Evolutionary conservation across 2,888 invertebrate genomes (phyloP).

Genomic region (Pseudococcus longispinus): DNA sequence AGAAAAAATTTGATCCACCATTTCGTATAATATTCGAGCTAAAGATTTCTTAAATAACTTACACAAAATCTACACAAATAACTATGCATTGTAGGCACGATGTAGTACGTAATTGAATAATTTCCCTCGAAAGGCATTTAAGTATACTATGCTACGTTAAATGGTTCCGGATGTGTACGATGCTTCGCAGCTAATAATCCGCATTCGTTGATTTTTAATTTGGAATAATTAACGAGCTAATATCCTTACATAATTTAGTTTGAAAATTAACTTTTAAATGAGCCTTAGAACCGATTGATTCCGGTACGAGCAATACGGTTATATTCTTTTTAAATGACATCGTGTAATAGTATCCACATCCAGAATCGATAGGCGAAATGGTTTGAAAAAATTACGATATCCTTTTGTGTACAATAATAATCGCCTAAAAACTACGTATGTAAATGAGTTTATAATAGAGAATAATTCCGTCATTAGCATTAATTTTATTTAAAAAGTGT

Average conservation of each 20-base stretch:
- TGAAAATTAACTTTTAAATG: slow-evolving; percentile 28
- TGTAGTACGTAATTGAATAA: neutral
- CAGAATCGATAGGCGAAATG: neutral
- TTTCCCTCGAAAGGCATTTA: neutral
- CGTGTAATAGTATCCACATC: neutral
- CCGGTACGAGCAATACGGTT: neutral
- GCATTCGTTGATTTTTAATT: slow-evolving; percentile 19
- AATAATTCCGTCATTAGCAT: slow-evolving; percentile 1
- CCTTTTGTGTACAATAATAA: neutral
- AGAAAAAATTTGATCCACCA: too few species aligned
- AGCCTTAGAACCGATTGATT: neutral
- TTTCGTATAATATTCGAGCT: too few species aligned
- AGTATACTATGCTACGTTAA: neutral
- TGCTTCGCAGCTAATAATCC: neutral
- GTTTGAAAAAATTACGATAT: neutral
- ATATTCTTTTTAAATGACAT: neutral
- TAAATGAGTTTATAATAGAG: slow-evolving; percentile 2
- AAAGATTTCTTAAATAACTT: too few species aligned
- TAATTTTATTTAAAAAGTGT: neutral
- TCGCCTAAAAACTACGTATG: neutral
- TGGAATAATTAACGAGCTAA: slow-evolving; percentile 32
- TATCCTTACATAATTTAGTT: slow-evolving; percentile 23
- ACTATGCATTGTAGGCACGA: neutral
- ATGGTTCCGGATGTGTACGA: slow-evolving; percentile 31
- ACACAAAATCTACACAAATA: neutral